Conservation (phyloP, 53 echinoderm and acorn worm species). For the Paracentrotus lividus region DNA sequence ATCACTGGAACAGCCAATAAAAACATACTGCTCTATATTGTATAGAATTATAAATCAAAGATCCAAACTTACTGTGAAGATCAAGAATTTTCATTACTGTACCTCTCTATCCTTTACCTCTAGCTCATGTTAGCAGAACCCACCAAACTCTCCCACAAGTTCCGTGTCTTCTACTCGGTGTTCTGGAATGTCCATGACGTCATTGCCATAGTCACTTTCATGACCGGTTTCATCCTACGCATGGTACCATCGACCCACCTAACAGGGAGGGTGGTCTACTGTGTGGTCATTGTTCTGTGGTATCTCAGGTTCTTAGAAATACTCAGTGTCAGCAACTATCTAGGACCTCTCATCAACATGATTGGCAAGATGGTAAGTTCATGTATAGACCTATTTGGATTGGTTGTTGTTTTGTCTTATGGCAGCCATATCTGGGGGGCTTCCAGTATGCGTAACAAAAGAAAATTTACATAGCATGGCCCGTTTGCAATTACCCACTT, state of each 20-base stretch:
- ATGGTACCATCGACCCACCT: slow-evolving; percentile 78
- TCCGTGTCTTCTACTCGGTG: slow-evolving; percentile 89
- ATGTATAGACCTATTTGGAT: background rate
- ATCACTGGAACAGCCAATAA: too few relatives aligned
- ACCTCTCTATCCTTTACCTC: too few relatives aligned
- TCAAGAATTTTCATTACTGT: too few relatives aligned
- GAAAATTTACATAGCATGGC: too few relatives aligned
- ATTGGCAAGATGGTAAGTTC: slow-evolving; percentile 97
- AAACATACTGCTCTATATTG: too few relatives aligned
- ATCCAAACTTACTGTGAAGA: too few relatives aligned
- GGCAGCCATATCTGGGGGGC: too few relatives aligned
- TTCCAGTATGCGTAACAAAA: too few relatives aligned
- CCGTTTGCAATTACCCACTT: too few relatives aligned
- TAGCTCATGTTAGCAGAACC: slow-evolving; percentile 92
- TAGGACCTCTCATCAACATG: slow-evolving; percentile 98
- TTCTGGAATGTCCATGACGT: slow-evolving; percentile 88
- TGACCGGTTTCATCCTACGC: slow-evolving; percentile 85
- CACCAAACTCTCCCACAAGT: slow-evolving; percentile 78
- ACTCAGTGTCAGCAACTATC: slow-evolving; percentile 95
- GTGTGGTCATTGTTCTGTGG: slow-evolving; percentile 88
- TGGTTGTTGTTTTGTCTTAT: too few relatives aligned
- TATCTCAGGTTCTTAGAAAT: slow-evolving; percentile 91
- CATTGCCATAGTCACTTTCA: slow-evolving; percentile 85
- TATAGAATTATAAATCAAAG: too few relatives aligned
- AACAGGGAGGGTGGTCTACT: slow-evolving; percentile 89